A percentile compares a stretch with the other conserved stretches of the same genome.
phyloP scores from a whole-genome alignment of 2,888 invertebrate species.

The Argyresthia albistria region DNA sequence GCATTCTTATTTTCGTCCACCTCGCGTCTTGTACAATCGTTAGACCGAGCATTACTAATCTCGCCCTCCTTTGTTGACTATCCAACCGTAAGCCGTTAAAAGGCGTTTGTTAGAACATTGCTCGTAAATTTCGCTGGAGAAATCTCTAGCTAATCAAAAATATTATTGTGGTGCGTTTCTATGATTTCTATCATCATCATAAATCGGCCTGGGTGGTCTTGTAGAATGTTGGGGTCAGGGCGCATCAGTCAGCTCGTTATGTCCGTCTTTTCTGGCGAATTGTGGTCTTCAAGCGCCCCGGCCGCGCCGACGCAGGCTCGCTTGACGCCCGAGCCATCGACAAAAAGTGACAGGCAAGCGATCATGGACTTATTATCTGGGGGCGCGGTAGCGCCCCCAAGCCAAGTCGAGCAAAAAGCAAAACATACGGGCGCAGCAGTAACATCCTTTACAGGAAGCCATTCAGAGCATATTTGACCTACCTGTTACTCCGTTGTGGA shows the following conservation, averaged over 20 bases:
- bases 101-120: slow-evolving; percentile 6
- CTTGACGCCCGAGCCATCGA: slow-evolving; percentile 26
- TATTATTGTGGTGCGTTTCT: slow-evolving; percentile 43
- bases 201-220: slow-evolving; percentile 52
- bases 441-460: too few species aligned
- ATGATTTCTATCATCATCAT: slow-evolving; percentile 25
- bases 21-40: slow-evolving; percentile 51
- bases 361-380: too few species aligned
- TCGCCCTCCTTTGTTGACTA: slow-evolving; percentile 32
- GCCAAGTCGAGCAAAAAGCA: too few species aligned
- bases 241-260: slow-evolving; percentile 43
- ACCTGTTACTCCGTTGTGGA: too few species aligned
- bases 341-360: slow-evolving; percentile 50
- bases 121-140: slow-evolving; percentile 18
- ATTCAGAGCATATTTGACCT: too few species aligned
- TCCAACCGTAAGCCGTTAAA: slow-evolving; percentile 11
- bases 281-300: slow-evolving; percentile 14
- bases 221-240: slow-evolving; percentile 38
- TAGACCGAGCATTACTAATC: slow-evolving; percentile 31
- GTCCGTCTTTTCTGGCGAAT: slow-evolving; percentile 19
- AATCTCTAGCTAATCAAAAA: slow-evolving; percentile 47
- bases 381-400: too few species aligned
- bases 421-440: too few species aligned
- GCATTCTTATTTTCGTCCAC: slow-evolving; percentile 60
- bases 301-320: slow-evolving; percentile 7